Evolutionary conservation across 1,140 invertebrate genomes (phyloP).

Genomic region (Brachionus manjavacas): DNA sequence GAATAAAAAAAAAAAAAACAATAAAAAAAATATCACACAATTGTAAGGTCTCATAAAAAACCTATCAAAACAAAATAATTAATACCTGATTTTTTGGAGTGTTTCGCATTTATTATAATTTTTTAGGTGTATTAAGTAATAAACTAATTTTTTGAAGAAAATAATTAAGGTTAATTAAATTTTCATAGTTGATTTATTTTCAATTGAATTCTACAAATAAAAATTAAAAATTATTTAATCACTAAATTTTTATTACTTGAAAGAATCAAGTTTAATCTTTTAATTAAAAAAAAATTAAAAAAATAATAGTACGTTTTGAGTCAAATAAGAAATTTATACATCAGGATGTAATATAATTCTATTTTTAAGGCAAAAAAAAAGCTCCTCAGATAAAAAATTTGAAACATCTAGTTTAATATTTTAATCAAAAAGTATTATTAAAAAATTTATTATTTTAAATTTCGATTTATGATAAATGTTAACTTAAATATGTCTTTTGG

Average conservation of each 20-base stretch:
- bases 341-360: too few species aligned
- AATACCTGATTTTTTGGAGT: not conserved
- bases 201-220: not conserved
- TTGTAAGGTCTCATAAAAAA: not conserved
- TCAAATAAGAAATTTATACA: too few species aligned
- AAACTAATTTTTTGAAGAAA: not conserved
- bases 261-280: not conserved
- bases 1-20: not conserved
- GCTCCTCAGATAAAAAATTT: too few species aligned
- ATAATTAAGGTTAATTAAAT: not conserved
- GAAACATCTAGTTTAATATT: too few species aligned
- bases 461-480: not conserved
- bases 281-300: too few species aligned
- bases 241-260: not conserved
- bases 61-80: not conserved
- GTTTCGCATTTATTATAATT: not conserved
- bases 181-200: not conserved
- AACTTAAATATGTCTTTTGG: not conserved
- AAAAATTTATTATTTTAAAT: not conserved
- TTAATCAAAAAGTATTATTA: too few species aligned
- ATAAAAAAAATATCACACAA: not conserved
- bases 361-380: too few species aligned
- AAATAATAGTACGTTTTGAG: too few species aligned
- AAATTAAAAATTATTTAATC: not conserved
- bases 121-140: too few species aligned